Conservation (phyloP, 2,113 vertebrate species). For the Percina caprodes region DNA sequence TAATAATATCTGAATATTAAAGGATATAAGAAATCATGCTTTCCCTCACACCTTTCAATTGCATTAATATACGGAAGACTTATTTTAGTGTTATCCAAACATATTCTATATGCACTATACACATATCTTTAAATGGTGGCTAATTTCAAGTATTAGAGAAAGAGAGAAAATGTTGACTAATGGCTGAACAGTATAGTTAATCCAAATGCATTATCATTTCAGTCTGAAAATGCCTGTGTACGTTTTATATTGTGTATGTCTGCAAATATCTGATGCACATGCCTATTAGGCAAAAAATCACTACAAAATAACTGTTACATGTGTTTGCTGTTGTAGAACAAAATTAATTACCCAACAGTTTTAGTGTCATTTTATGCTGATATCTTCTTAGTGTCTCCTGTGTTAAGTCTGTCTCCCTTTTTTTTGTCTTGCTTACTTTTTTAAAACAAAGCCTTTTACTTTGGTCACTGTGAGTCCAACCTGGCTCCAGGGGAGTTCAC, state of each 20-base stretch:
- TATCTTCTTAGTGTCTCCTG: too few relatives aligned
- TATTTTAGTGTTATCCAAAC: neutral
- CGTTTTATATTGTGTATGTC: neutral
- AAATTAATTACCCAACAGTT: too few relatives aligned
- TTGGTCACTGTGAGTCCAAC: too few relatives aligned
- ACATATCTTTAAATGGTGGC: neutral
- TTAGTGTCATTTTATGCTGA: too few relatives aligned
- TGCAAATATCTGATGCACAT: constrained; percentile 1
- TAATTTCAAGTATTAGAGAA: neutral
- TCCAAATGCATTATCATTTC: neutral
- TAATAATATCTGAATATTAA: too few relatives aligned
- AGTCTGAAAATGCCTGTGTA: neutral
- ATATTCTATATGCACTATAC: neutral
- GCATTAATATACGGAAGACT: neutral
- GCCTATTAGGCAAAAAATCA: neutral
- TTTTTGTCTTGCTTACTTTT: too few relatives aligned
- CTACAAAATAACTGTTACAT: neutral
- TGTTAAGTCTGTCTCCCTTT: too few relatives aligned
- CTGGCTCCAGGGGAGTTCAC: too few relatives aligned
- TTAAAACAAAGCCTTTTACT: too few relatives aligned
- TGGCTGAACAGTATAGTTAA: neutral
- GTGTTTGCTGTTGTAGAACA: too few relatives aligned
- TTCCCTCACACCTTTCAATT: neutral
- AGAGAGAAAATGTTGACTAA: neutral
- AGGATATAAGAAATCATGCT: too few relatives aligned